Base-by-base conservation (phyloP, 2,888 invertebrate species). In the Podotricha telesiphe region DNA sequence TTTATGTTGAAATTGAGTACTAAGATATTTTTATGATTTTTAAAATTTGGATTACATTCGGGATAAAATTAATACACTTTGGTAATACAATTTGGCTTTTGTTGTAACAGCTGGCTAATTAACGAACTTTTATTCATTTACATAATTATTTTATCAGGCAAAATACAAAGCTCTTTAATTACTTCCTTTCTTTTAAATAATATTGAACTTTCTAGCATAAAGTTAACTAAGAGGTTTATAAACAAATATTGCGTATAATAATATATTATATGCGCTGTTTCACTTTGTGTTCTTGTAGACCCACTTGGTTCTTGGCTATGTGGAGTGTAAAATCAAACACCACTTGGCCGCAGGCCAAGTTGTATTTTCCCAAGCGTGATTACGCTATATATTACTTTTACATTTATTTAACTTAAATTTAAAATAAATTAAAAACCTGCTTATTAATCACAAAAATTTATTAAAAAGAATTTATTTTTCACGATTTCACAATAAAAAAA, bases 271-370 rank as follows among this genome's bases (percentile, higher is more conserved):
- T 62, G 47, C 40, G 51, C 20, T 40, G 51, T 51, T 63, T 40
- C 37, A 51, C 40, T 51, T 63, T 63, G 20, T 1, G 40, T 51
- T 28, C 62, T 42, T 50, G 45, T 66, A 56, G 45, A 50, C 42
- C 20, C 48, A 47, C 17, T 53, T 64, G 51, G 51, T 51, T 61
- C 50, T 61, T 61, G 17, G 50, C 42, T 40, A 56, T 53, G 51
- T 59, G 50, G 50, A 42, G 28, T 45, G 59, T 55, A 62, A 63
- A 68, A 69, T 19, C 51, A 67, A 66, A 66, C 66, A 53, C 19
- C 28, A 59, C n/a, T 47, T 71, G 58, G 68, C 71, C 66, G 47
- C 66, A 48, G 71, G 64, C 55, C 63, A 68, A 58, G 59, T 37
- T 11, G n/a, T 22, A 59, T 22, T 64, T 42, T 37, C 48, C 34